These are phyloP conservation scores for Grallaria varia DNA, from an alignment of 2,113 vertebrate species.

Conservation along the genomic window DNA sequence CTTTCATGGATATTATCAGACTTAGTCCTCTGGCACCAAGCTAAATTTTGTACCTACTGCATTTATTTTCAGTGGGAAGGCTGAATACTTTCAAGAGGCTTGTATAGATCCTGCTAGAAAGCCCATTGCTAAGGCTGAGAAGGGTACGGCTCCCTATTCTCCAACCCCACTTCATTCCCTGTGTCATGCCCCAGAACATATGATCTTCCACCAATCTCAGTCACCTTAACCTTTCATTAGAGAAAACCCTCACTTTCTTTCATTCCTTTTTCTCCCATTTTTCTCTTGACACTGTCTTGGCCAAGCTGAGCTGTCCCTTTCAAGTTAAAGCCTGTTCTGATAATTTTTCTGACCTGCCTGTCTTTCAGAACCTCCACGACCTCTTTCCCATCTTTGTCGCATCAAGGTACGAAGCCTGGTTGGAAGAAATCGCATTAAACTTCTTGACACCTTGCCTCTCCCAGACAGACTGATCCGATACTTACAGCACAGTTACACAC, in stretches of 20 bases:
- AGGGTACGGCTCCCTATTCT: background rate
- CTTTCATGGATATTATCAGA: background rate
- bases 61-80: background rate
- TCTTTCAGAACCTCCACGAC: slow-evolving; percentile 84
- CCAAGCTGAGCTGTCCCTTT: background rate
- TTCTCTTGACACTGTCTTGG: background rate
- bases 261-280: background rate
- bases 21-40: background rate
- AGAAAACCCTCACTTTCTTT: background rate
- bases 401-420: slow-evolving; percentile 82
- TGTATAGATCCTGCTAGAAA: background rate
- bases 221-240: background rate
- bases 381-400: slow-evolving; percentile 89
- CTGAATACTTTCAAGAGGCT: background rate
- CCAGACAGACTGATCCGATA: slow-evolving; percentile 86
- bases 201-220: background rate
- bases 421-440: slow-evolving; percentile 79
- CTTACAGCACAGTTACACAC: slow-evolving; percentile 75
- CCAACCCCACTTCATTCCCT: background rate
- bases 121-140: background rate
- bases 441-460: slow-evolving; percentile 82
- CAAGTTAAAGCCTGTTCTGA: background rate
- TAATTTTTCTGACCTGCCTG: background rate
- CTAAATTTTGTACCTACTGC: background rate
- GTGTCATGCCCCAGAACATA: background rate